Evolutionary conservation across 2,888 invertebrate genomes (phyloP), one percentile per base, ranked within the genome.

Genomic region (Argyra leucocephala): DNA sequence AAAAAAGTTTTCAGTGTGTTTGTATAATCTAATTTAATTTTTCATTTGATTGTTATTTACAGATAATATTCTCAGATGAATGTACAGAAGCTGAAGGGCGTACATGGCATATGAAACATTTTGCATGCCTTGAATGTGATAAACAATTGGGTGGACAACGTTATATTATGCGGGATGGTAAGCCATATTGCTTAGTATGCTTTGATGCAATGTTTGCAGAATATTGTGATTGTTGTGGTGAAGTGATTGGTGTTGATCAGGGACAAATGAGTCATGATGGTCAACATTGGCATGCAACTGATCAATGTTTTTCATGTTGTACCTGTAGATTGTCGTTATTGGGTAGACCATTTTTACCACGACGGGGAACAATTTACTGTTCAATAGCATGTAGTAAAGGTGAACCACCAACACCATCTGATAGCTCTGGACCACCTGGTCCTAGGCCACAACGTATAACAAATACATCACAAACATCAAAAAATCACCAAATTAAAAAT

Each of bases 41-140:
- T 31, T 24, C 36, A 21, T 61, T 36, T 21, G n/a, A n/a, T n/a
- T 31, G 65, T 36, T 2, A 1, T 9, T 66, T 64, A 61, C 85
- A 96, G 93, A 94, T 98, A 69, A 98, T 98, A 74, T 87, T 98
- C 72, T 95, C 97, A 1, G 97, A 97, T 80, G 98, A 98, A 81
- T 98, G 98, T 82, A 98, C 98, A 10, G 98, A 98, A 80, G 98
- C 98, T 0, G 98, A 98, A 76, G 97, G 97, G 0, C 84, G 94
- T 69, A 96, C 96, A 26, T 98, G 97, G 97, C 98, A 98, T 81
- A 96, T 98, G 94, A 91, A 93, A 73, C 98, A 98, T 81, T 98
- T 98, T 77, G 93, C 94, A 22, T 98, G 98, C 78, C 90, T 92
- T 68, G 95, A 96, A 79, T 98, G 98, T 82, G 89, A 93, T 75